Conservation (phyloP, 37 sponge, comb jelly and placozoan species). For the Mnemiopsis leidyi region DNA sequence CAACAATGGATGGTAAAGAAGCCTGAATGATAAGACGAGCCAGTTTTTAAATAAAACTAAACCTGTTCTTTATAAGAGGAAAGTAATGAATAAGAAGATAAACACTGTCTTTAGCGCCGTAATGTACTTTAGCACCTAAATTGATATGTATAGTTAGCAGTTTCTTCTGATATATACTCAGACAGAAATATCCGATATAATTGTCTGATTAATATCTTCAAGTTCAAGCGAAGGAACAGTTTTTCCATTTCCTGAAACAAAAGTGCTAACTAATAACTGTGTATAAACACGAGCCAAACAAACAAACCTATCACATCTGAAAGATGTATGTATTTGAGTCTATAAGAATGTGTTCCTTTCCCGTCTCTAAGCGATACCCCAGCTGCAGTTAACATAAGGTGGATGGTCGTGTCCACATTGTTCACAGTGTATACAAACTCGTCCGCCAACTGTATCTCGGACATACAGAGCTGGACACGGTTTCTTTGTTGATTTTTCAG, state of each 20-base stretch:
- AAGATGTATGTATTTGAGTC: slow-evolving; percentile 20
- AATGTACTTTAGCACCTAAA: slow-evolving; percentile 27
- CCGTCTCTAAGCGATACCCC: slow-evolving; percentile 1
- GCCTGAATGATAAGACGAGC: not conserved
- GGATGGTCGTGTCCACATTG: slow-evolving; percentile 9
- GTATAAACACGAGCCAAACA: no score
- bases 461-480: no score
- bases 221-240: no score
- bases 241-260: no score
- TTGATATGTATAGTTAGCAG: no score
- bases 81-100: slow-evolving; percentile 20
- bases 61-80: slow-evolving; percentile 53
- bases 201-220: no score
- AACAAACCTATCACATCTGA: slow-evolving; percentile 31
- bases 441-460: not conserved
- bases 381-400: not conserved
- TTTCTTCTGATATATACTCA: no score
- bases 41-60: no score
- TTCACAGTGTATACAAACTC: slow-evolving; percentile 46
- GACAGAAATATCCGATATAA: no score
- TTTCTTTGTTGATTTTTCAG: no score
- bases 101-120: slow-evolving; percentile 3
- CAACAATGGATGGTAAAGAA: no score
- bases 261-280: no score
- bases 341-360: not conserved